Conservation (phyloP, 1,140 invertebrate genomes). For the Drosophila nannoptera region DNA sequence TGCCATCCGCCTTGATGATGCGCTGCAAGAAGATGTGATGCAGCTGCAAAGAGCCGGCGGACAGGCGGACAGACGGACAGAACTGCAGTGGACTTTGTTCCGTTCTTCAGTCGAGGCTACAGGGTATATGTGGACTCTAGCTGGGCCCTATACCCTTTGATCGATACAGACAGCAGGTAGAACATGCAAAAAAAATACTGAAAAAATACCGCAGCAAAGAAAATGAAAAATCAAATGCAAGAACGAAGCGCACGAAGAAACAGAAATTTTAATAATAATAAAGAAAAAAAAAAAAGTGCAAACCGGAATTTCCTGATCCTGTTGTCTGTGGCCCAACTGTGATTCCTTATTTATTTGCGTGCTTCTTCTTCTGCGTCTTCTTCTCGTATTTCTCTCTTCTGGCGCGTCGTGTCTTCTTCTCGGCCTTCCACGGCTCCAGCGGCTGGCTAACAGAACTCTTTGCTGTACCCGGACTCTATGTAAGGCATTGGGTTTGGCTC, state of each 20-base stretch:
- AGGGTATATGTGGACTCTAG: not conserved
- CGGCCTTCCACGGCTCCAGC: constrained; percentile 8
- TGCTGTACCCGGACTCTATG: constrained; percentile 41
- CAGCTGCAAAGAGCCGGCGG: not conserved
- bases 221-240: constrained; percentile 1
- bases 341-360: constrained; percentile 58
- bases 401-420: not conserved
- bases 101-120: too few species aligned
- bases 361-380: not conserved
- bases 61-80: too few species aligned
- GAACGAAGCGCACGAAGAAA: constrained; percentile 28
- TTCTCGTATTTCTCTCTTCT: not conserved
- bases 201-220: not conserved
- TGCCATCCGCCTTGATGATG: not conserved
- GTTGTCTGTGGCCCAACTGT: constrained; percentile 60
- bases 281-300: constrained; percentile 68
- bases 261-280: constrained; percentile 67
- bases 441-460: constrained; percentile 23
- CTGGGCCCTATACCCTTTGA: constrained; percentile 3
- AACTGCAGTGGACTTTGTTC: too few species aligned
- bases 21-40: not conserved
- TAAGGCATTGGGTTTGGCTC: constrained; percentile 67
- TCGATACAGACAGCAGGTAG: constrained; percentile 1
- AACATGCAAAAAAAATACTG: not conserved
- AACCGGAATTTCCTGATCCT: constrained; percentile 77